Evolutionary conservation across 2,797 vertebrate genomes (phyloP), one percentile per base, ranked within the genome.

Genomic region (Neosalanx taihuensis): DNA sequence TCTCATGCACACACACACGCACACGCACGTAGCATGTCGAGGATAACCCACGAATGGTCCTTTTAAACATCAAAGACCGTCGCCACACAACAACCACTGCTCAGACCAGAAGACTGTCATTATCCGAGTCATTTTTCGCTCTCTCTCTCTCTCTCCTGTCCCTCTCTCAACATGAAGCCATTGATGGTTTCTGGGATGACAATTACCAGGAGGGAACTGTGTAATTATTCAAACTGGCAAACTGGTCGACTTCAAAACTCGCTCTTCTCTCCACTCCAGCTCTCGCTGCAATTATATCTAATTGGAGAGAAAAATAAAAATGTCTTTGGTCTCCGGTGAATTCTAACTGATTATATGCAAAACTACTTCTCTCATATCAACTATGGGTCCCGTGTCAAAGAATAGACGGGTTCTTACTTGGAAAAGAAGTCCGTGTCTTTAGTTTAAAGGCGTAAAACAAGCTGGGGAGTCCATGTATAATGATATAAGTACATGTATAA

Each of bases 211-310:
- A 90, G 78, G 81, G 81, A 76, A 72, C 81, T 74, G 84, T 91
- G 87, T 89, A 90, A 92, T 92, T 92, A 91, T 90, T 92, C 84
- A 85, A 91, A 89, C 76, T 9, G 41, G 66, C 77, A 66, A 86
- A 87, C 84, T 53, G 82, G 83, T 73, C 37, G 37, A 89, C 87
- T 87, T 90, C 85, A 84, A 81, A 87, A 85, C 85, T 81, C 41
- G 33, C n/a, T 72, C 84, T 82, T 84, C 78, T 81, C 73, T 84
- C 63, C 51, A 60, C 13, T 13, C 33, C 35, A 64, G 81, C 86
- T 86, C 87, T 88, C 88, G 89, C 88, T 88, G 83, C 88, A 90
- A 89, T 91, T 90, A 90, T 70, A 56, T 75, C 84, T 88, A 90
- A 91, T 89, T 89, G 86, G 85, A 87, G 83, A 82, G 86, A 87